These are phyloP conservation scores for Amphipoea lucens DNA, from an alignment of 2,888 invertebrate species.

Conservation along the genomic window DNA sequence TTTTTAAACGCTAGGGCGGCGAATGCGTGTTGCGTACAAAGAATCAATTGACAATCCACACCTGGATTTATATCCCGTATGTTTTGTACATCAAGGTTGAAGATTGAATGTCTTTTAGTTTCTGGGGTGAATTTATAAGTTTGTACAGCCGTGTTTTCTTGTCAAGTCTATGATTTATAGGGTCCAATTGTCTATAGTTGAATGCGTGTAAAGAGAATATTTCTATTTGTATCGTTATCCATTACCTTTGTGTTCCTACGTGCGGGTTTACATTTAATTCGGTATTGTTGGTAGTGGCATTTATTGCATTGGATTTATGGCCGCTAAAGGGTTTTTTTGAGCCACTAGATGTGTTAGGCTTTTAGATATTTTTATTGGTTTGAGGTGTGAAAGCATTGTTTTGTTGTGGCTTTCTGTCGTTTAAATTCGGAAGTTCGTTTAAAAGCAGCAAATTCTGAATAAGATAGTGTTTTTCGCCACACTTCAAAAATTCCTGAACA, in stretches of 20 bases:
- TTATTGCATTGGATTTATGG: slow-evolving; percentile 84
- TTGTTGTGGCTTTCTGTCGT: slow-evolving; percentile 2
- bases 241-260: slow-evolving; percentile 81
- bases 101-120: slow-evolving; percentile 53
- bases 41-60: slow-evolving; percentile 23
- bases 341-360: slow-evolving; percentile 62
- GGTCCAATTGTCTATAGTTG: slow-evolving; percentile 87
- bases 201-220: slow-evolving; percentile 88
- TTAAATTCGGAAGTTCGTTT: background rate
- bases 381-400: slow-evolving; percentile 44
- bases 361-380: slow-evolving; percentile 68
- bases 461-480: background rate
- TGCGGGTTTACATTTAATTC: slow-evolving; percentile 87
- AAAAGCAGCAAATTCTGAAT: background rate
- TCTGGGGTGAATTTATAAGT: slow-evolving; percentile 50
- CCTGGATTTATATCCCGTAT: slow-evolving; percentile 56
- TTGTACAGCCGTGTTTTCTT: slow-evolving; percentile 83
- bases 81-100: slow-evolving; percentile 57
- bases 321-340: slow-evolving; percentile 73
- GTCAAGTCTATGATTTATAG: slow-evolving; percentile 89
- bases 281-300: slow-evolving; percentile 84
- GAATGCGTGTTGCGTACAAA: slow-evolving; percentile 74
- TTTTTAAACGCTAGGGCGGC: slow-evolving; percentile 88
- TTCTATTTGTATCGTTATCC: slow-evolving; percentile 84
- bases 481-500: background rate